These are phyloP conservation scores for Cynopterus brachyotis DNA, from an alignment of 2,113 vertebrate species.

Conservation along the genomic window DNA sequence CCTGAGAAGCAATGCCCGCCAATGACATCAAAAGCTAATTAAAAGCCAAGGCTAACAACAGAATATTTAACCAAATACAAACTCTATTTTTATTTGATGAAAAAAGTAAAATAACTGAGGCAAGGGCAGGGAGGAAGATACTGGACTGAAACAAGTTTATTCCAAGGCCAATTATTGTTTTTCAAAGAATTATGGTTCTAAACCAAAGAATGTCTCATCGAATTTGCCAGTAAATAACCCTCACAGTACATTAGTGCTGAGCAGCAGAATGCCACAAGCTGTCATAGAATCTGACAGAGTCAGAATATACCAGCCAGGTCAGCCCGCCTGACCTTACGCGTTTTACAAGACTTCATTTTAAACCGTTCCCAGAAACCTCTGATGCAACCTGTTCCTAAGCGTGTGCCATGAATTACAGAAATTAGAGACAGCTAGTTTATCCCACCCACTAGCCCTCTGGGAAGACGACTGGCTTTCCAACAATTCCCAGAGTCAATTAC, in stretches of 20 bases:
- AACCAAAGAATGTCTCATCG: neutral
- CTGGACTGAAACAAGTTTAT: neutral
- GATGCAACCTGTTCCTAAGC: conserved; percentile 57
- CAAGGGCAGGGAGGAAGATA: neutral
- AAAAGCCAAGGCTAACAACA: conserved; percentile 8
- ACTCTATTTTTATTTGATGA: neutral
- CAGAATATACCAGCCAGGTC: conserved; percentile 65
- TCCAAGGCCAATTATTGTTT: conserved; percentile 5
- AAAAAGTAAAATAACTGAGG: neutral
- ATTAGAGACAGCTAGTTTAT: conserved; percentile 65
- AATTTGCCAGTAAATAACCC: conserved; percentile 64
- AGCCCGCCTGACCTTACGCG: conserved; percentile 56
- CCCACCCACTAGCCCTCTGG: conserved; percentile 41
- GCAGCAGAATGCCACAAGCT: conserved; percentile 48
- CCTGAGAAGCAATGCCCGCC: neutral
- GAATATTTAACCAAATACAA: conserved; percentile 24
- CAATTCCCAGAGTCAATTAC: neutral
- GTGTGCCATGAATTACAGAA: conserved; percentile 70
- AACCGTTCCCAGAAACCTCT: conserved; percentile 76
- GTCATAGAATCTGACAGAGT: conserved; percentile 44
- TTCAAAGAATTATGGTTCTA: conserved; percentile 49
- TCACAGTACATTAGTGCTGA: conserved; percentile 41
- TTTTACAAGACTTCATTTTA: conserved; percentile 66
- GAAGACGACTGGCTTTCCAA: conserved; percentile 47
- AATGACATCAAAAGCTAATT: neutral